Conservation (phyloP, 2,113 vertebrate species). For the Amphilophus citrinellus region DNA sequence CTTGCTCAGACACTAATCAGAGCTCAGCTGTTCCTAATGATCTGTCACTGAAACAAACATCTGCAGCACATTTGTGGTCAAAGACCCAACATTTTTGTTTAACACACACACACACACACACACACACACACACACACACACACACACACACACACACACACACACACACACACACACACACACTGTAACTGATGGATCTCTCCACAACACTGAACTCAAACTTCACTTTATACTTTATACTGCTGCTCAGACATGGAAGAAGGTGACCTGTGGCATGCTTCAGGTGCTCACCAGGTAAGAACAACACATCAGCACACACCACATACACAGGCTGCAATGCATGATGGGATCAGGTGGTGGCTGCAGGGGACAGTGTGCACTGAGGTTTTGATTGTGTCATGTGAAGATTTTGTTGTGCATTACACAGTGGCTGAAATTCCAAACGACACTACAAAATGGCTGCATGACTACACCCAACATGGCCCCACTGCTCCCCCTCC, state of each 20-base stretch:
- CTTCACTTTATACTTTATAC: neutral
- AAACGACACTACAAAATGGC: neutral
- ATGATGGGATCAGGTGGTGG: neutral
- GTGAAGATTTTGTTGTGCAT: neutral
- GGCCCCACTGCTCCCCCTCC: neutral
- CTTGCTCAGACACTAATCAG: neutral
- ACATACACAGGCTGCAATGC: neutral
- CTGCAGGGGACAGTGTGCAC: too few relatives aligned
- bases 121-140: too few relatives aligned
- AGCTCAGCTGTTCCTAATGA: neutral
- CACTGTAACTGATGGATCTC: neutral
- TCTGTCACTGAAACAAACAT: neutral
- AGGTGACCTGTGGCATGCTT: neutral
- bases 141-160: too few relatives aligned
- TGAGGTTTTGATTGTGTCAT: too few relatives aligned
- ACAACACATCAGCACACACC: neutral
- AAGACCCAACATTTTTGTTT: neutral
- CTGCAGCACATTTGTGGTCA: neutral
- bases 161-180: too few relatives aligned
- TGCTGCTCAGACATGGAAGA: neutral
- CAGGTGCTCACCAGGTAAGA: neutral
- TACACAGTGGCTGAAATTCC: neutral
- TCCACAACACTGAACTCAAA: neutral
- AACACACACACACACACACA: neutral
- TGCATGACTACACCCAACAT: neutral